Percentiles rank a stretch among this genome's conserved stretches.
Conservation (phyloP, 1,140 invertebrate species). For the Papilio polytes region DNA sequence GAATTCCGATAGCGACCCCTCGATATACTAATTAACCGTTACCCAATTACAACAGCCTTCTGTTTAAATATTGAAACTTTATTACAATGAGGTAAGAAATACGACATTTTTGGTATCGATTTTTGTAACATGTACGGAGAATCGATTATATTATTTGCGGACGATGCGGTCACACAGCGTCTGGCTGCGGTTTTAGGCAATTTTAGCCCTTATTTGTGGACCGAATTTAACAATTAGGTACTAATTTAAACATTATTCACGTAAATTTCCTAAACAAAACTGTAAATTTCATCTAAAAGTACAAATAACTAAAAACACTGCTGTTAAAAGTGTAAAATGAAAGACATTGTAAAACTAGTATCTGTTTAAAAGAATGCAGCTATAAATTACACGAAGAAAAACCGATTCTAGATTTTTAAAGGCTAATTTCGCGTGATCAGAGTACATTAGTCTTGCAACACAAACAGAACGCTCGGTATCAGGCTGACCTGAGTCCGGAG, state of each 20-base stretch:
- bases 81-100: conserved; percentile 24
- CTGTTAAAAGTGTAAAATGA: neutral
- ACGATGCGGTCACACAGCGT: conserved; percentile 52
- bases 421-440: conserved; percentile 28
- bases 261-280: neutral
- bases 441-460: conserved; percentile 24
- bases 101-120: conserved; percentile 53
- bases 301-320: neutral
- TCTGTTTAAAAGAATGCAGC: neutral
- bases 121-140: conserved; percentile 43
- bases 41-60: conserved; percentile 33
- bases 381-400: conserved; percentile 26
- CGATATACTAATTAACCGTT: conserved; percentile 35
- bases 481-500: conserved; percentile 23
- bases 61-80: conserved; percentile 34
- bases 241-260: neutral
- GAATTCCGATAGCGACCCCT: conserved; percentile 22
- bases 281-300: neutral
- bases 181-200: conserved; percentile 56
- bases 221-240: conserved; percentile 38
- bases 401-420: conserved; percentile 16
- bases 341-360: neutral
- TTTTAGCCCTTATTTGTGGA: conserved; percentile 51
- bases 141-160: conserved; percentile 60
- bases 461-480: conserved; percentile 25